Base-by-base conservation (phyloP, 2,888 invertebrate genomes). In the Clanis bilineata region DNA sequence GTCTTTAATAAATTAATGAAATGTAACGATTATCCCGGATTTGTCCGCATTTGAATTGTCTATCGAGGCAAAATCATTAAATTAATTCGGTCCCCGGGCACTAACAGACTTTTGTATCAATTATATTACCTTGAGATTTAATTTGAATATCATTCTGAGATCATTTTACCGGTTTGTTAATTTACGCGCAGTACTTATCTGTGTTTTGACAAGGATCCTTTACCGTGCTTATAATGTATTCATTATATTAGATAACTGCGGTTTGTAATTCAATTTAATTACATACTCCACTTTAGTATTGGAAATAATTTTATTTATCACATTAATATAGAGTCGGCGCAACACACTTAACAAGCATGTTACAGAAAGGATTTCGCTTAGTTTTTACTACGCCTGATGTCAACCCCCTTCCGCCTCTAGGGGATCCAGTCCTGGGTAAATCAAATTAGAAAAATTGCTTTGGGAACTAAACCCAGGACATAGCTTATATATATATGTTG, bases 81-180 rank as follows among this genome's bases (percentile, higher is more conserved):
- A 76, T 79, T 77, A 75, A 76, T 74, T 71, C 74, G 62, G 70
- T 71, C 68, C 73, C 70, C 66, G 64, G 65, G 65, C 71, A 70
- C 72, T 80, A 79, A 82, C 79, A 79, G 76, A 74, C 77, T 77
- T 79, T 77, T 77, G 76, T 80, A 77, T 76, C 73, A 77, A 77
- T 73, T 75, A 67, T 70, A 74, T 75, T 75, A 67, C 28, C 51
- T 32, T 62, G 62, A 64, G 68, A 76, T 74, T 74, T 66, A 70
- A 77, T 77, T 73, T 72, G 69, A 74, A 73, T 79, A 73, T 70
- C 70, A 70, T 72, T 68, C 64, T 62, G 62, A 66, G 61, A 70
- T 66, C 66, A 68, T 65, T 66, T 56, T 59, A 56, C 56, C 32
- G 39, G 28, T 61, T 62, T 58, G 67, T 63, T 47, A 51, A 56